Evolutionary conservation across 2,888 invertebrate genomes (phyloP).

Genomic region (Lamellibrachia columna): DNA sequence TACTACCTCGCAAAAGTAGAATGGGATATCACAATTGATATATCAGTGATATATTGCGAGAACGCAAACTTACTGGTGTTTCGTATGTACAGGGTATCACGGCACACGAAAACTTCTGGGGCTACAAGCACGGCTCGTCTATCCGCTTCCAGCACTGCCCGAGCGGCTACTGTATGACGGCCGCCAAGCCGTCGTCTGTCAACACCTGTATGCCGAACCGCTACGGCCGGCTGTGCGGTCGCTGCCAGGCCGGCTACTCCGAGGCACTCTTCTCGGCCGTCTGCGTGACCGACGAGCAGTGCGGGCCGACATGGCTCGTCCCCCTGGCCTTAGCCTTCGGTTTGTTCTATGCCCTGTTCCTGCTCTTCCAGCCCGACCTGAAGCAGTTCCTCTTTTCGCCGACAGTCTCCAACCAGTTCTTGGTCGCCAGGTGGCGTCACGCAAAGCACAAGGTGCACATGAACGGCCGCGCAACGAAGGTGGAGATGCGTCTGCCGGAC

Average conservation of each 20-base stretch:
- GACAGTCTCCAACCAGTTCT: neutral
- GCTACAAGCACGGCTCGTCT: constrained; percentile 32
- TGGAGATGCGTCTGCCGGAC: neutral
- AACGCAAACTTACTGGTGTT: neutral
- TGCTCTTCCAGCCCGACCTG: constrained; percentile 40
- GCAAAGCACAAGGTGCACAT: constrained; percentile 20
- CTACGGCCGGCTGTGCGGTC: constrained; percentile 36
- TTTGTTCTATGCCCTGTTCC: constrained; percentile 39
- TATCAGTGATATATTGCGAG: neutral
- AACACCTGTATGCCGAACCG: constrained; percentile 34
- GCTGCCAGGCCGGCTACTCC: constrained; percentile 34
- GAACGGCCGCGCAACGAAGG: constrained; percentile 19
- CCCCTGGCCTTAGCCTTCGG: constrained; percentile 36
- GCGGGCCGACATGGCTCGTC: constrained; percentile 35
- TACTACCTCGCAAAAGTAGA: too few relatives aligned
- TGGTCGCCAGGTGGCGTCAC: constrained; percentile 17
- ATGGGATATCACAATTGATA: too few relatives aligned
- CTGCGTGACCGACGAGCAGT: constrained; percentile 34
- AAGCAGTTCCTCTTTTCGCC: constrained; percentile 39
- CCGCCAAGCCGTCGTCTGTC: constrained; percentile 25
- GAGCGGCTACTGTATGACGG: constrained; percentile 40
- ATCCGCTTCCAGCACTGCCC: constrained; percentile 45
- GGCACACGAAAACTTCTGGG: constrained; percentile 45
- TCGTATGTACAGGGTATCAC: constrained; percentile 35
- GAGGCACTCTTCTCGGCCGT: constrained; percentile 36